Evolutionary conservation across 2,888 invertebrate genomes (phyloP).

Genomic region (Prosopocoilus inquinatus): DNA sequence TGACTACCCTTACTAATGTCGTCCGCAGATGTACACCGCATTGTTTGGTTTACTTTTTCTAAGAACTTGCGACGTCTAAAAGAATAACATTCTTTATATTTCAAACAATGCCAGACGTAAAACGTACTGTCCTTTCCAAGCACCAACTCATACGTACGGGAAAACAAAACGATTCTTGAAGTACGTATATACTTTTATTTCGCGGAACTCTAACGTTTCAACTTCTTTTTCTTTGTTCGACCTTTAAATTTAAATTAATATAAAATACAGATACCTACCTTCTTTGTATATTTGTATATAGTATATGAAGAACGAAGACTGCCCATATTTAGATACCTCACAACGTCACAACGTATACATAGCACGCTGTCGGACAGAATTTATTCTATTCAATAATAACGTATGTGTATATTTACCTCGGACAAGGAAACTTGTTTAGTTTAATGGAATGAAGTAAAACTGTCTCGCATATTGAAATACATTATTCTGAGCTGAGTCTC

Average conservation of each 20-base stretch:
- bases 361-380: too few species aligned
- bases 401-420: too few species aligned
- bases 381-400: too few species aligned
- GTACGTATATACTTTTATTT: background rate
- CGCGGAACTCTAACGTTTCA: background rate
- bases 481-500: too few species aligned
- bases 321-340: too few species aligned
- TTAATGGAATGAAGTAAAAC: too few species aligned
- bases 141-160: slow-evolving; percentile 1
- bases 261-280: too few species aligned
- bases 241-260: background rate
- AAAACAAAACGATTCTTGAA: background rate
- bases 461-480: too few species aligned
- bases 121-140: background rate
- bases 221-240: background rate
- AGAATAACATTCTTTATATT: slow-evolving; percentile 2
- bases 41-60: slow-evolving; percentile 21
- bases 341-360: too few species aligned
- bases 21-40: slow-evolving; percentile 21
- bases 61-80: slow-evolving; percentile 1
- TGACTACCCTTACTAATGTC: slow-evolving; percentile 27
- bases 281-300: too few species aligned
- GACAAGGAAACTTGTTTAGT: too few species aligned
- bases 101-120: background rate
- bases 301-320: too few species aligned